Evolutionary conservation across 2,113 vertebrate genomes (phyloP), one percentile per base, ranked within the genome.

Genomic region (Grantiella picta): DNA sequence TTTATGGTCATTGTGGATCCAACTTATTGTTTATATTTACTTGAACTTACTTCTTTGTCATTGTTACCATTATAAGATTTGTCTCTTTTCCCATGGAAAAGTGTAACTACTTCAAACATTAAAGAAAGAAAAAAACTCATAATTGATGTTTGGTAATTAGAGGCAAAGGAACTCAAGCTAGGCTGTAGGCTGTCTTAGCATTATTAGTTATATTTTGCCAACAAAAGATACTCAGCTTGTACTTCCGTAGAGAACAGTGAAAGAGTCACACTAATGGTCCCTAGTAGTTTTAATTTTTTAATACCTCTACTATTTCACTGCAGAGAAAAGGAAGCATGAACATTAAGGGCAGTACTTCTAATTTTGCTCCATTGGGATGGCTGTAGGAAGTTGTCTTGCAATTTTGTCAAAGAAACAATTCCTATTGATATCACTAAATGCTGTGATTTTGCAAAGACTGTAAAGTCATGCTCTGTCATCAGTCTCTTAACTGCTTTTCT

Each of bases 191-290:
- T 71, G 21, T 61, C 21, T 79, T 78, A 71, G 27, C 24, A n/a
- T 81, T 94, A 73, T 95, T 89, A 86, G n/a, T 94, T 65, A 33
- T 86, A 53, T 95, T 93, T 94, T 93, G 82, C 71, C 80, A 90
- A 83, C 80, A 95, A 59, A 94, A 79, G 45, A 70, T 66, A 82
- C 53, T 80, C 82, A 83, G 27, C 29, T 21, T 50, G 17, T 75
- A 33, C 18, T 90, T n/a, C 44, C 92, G 38, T 35, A 73, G 47
- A 71, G 7, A 77, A 7, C 47, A 71, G 36, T 61, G 63, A 63
- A 75, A 17, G 15, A 24, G 59, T 79, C 42, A 53, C 19, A 49
- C 52, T 28, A 59, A 27, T 38, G 35, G 36, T 33, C 29, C 49
- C 16, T 65, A 38, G 7, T 66, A 76, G 17, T 54, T 75, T 75